A percentile compares a stretch with the other conserved stretches of the same genome.
Evolutionary conservation across 2,797 vertebrate genomes (phyloP).

Genomic region (Nannoperca australis): DNA sequence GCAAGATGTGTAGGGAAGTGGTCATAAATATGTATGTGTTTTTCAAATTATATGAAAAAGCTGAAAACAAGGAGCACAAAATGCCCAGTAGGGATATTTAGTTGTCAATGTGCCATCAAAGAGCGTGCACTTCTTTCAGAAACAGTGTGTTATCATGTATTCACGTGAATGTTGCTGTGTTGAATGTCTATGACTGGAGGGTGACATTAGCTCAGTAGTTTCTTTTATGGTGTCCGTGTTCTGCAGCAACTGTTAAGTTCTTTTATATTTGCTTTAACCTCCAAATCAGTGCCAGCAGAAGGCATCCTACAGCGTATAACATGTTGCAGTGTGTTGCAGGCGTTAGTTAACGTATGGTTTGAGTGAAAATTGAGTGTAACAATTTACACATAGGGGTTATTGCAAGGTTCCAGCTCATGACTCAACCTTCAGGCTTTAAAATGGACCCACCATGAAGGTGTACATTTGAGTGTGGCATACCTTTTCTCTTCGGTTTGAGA

Average conservation of each 20-base stretch:
- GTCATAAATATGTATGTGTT: slow-evolving; percentile 64
- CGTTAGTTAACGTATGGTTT: too few species aligned
- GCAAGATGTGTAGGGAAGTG: slow-evolving; percentile 33
- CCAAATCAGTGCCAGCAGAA: not conserved
- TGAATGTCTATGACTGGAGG: slow-evolving; percentile 20
- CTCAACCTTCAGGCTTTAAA: not conserved
- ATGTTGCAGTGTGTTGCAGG: not conserved
- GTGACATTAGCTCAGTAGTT: slow-evolving; percentile 24
- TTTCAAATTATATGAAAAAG: slow-evolving; percentile 25
- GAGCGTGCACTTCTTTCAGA: slow-evolving; percentile 30
- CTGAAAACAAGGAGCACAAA: slow-evolving; percentile 34
- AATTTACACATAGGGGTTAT: not conserved
- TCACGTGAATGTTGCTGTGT: slow-evolving; percentile 31
- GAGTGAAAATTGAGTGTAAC: too few species aligned
- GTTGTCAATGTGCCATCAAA: slow-evolving; percentile 45
- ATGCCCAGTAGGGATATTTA: slow-evolving; percentile 34
- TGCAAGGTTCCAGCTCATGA: not conserved
- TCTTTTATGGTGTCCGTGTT: slow-evolving; percentile 13
- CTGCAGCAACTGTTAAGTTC: not conserved
- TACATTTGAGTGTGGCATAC: not conserved
- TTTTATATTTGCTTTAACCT: not conserved
- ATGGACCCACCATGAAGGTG: not conserved
- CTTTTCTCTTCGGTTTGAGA: not conserved
- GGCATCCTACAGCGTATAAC: not conserved
- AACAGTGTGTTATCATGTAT: slow-evolving; percentile 7